These are phyloP conservation scores for Aptenodytes forsteri DNA, from an alignment of 2,113 vertebrate species.

Conservation along the genomic window DNA sequence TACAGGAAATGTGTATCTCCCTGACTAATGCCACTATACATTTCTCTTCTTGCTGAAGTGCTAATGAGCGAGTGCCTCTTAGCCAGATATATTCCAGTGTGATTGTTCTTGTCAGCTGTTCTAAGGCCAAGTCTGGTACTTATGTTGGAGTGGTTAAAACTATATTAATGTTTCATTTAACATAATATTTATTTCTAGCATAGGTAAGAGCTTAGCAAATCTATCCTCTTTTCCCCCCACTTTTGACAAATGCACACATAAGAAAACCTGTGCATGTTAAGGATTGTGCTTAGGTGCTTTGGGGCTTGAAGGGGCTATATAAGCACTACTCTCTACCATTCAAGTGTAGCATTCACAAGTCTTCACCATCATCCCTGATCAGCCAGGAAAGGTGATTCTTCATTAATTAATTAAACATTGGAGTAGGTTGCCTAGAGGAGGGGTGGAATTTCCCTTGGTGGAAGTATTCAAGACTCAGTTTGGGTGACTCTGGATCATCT, in stretches of 20 bases:
- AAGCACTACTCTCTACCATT: background rate
- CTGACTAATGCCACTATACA: background rate
- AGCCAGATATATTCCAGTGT: background rate
- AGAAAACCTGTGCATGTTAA: background rate
- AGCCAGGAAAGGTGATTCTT: background rate
- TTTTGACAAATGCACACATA: background rate
- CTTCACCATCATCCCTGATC: background rate
- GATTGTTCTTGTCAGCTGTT: background rate
- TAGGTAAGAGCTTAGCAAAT: background rate
- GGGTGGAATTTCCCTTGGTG: background rate
- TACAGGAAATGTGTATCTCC: background rate
- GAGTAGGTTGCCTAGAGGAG: background rate
- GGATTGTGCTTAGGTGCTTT: background rate
- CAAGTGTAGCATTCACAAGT: background rate
- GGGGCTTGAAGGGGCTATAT: background rate
- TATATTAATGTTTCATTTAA: background rate
- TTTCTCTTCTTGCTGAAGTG: background rate
- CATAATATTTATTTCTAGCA: background rate
- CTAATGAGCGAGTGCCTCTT: background rate
- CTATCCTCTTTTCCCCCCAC: rapidly evolving
- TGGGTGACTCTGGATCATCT: background rate
- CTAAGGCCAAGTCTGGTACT: background rate
- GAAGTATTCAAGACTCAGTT: background rate
- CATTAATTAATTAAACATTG: background rate
- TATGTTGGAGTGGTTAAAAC: background rate